Evolutionary conservation across 2,113 vertebrate genomes (phyloP), one percentile per base, ranked within the genome.

Genomic region (Percopsis transmontana): DNA sequence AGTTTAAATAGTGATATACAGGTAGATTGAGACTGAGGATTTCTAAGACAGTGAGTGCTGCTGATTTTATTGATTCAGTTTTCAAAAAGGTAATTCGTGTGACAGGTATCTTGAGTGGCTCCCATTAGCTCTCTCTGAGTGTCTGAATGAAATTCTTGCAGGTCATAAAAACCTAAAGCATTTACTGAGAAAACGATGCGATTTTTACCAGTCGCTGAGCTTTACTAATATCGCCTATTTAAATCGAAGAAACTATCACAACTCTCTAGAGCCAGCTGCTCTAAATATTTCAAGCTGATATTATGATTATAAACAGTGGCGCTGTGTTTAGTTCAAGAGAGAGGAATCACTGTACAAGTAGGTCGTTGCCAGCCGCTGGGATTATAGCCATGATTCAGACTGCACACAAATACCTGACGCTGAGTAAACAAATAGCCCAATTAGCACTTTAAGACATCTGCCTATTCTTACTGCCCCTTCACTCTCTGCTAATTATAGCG

Each of bases 391-490:
- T 48, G 58, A 68, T 64, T 77, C 74, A 78, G 72, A 77, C 68
- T 64, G 56, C 82, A 79, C 70, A 76, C 72, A 74, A 73, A 68
- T 82, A 85, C 76, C 86, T 87, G 78, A 67, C 68, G 62, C 59
- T 66, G 63, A 76, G 73, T 67, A 78, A 88, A 90, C 78, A 87
- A 87, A 85, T 70, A 27, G 54, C 45, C 82, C 78, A 84, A 85
- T 91, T 88, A 86, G 75, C 82, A 82, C 65, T 57, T 85, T 82
- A 57, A 81, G 86, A 86, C 85, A 85, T 84, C 85, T 85, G 87
- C 75, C 84, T 23, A 55, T 85, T 79, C 74, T 65, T 51, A 9
- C 61, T 81, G 59, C 71, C 66, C 80, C 57, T 62, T 78, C 56
- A 18, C 73, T 79, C 52, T 44, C 68, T 16, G 63, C 44, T 62